A percentile compares a stretch with the other conserved stretches of the same genome.
Evolutionary conservation across 1,140 invertebrate genomes (phyloP).

Genomic region (Drosophila lini): DNA sequence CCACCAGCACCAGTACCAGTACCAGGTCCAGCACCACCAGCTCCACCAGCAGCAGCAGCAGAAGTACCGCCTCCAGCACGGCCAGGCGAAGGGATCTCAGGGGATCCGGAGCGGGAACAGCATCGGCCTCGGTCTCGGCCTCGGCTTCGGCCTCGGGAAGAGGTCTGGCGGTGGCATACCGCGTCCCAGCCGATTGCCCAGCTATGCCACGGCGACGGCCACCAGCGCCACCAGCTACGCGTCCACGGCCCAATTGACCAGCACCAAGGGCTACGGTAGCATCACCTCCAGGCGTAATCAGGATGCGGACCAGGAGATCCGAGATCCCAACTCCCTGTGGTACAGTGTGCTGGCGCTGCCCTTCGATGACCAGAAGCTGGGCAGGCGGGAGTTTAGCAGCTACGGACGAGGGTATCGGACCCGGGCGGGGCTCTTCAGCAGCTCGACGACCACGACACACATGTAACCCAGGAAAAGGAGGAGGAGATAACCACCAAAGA

Average conservation of each 20-base stretch:
- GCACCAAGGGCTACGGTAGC: slow-evolving; percentile 31
- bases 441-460: slow-evolving; percentile 60
- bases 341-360: slow-evolving; percentile 95
- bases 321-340: slow-evolving; percentile 91
- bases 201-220: slow-evolving; percentile 72
- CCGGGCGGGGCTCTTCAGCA: slow-evolving; percentile 94
- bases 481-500: slow-evolving; percentile 18
- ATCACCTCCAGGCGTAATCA: neutral
- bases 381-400: slow-evolving; percentile 88
- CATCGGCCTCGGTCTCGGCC: neutral
- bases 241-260: slow-evolving; percentile 69
- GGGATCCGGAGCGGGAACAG: neutral
- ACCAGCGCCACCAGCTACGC: slow-evolving; percentile 74
- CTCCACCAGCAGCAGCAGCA: slow-evolving; percentile 11
- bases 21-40: slow-evolving; percentile 4
- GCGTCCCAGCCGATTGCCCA: slow-evolving; percentile 51
- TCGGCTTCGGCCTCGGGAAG: slow-evolving; percentile 4
- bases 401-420: slow-evolving; percentile 90
- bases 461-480: slow-evolving; percentile 34
- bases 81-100: slow-evolving; percentile 18
- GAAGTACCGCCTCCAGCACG: slow-evolving; percentile 14
- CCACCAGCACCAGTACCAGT: slow-evolving; percentile 16
- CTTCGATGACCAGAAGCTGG: slow-evolving; percentile 95
- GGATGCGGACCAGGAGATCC: slow-evolving; percentile 29
- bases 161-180: slow-evolving; percentile 14